phyloP scores from a whole-genome alignment of 2,888 invertebrate genomes.

The Idaea aversata region DNA sequence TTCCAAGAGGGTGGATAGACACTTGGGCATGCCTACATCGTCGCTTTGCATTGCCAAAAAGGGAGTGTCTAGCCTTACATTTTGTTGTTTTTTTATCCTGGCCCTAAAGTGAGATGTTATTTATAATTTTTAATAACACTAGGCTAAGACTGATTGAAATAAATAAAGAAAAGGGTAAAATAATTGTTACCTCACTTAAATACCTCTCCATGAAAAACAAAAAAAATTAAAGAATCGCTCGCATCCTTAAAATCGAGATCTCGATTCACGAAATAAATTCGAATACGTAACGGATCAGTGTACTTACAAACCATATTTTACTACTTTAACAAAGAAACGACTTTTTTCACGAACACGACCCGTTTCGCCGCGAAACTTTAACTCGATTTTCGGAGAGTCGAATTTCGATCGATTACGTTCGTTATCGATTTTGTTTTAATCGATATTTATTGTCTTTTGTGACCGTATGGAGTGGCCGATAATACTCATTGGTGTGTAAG shows the following conservation, averaged over 20 bases:
- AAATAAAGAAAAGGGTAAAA: neutral
- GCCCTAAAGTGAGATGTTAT: too few species aligned
- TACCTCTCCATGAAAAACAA: slow-evolving; percentile 9
- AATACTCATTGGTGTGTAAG: slow-evolving; percentile 66
- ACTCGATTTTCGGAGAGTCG: slow-evolving; percentile 15
- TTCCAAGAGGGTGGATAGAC: too few species aligned
- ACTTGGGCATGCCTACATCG: too few species aligned
- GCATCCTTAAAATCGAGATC: slow-evolving; percentile 39
- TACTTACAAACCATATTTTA: slow-evolving; percentile 34
- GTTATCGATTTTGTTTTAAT: slow-evolving; percentile 29
- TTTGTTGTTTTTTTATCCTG: too few species aligned
- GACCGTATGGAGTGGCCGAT: slow-evolving; percentile 61
- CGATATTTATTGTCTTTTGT: slow-evolving; percentile 66
- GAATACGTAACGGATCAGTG: slow-evolving; percentile 33
- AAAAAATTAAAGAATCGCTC: slow-evolving; percentile 30
- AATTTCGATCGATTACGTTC: slow-evolving; percentile 7
- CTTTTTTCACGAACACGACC: slow-evolving; percentile 28
- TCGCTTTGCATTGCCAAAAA: too few species aligned
- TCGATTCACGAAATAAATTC: slow-evolving; percentile 43
- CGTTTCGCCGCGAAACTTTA: slow-evolving; percentile 6
- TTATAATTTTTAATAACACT: too few species aligned
- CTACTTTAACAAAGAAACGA: slow-evolving; percentile 34
- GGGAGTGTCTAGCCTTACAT: too few species aligned
- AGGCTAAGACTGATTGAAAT: too few species aligned
- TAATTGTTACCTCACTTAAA: slow-evolving; percentile 4